phyloP scores from a whole-genome alignment of 2,113 vertebrate species.

The Nycticorax nycticorax region DNA sequence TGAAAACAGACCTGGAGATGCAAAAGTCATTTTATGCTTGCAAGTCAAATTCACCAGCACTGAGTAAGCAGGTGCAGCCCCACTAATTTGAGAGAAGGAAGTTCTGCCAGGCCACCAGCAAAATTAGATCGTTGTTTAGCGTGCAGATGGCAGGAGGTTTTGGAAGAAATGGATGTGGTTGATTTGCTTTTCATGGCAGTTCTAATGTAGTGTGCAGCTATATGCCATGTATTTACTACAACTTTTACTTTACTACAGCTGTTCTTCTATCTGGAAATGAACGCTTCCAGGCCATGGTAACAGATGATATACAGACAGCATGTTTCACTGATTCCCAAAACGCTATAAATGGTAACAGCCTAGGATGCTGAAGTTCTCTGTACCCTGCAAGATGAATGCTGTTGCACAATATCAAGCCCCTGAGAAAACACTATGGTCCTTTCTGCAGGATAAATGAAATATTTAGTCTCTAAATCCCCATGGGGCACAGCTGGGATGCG shows the following conservation, averaged over 20 bases:
- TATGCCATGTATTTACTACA: not conserved
- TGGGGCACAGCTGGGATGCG: not conserved
- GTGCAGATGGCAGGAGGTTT: not conserved
- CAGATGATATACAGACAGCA: not conserved
- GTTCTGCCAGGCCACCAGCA: not conserved
- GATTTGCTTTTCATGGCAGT: not conserved
- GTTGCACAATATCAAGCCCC: not conserved
- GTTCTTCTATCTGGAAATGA: not conserved
- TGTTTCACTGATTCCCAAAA: not conserved
- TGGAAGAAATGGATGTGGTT: not conserved
- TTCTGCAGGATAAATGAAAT: not conserved
- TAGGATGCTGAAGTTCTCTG: not conserved
- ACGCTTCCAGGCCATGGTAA: not conserved
- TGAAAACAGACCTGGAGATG: not conserved
- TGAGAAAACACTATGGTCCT: not conserved
- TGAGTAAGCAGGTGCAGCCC: not conserved
- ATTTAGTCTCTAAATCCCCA: not conserved
- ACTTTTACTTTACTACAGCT: not conserved
- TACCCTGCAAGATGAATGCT: not conserved
- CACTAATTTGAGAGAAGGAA: not conserved
- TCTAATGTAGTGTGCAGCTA: not conserved
- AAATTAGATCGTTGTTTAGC: not conserved
- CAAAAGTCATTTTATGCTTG: not conserved
- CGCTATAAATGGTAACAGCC: not conserved
- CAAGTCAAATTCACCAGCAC: not conserved